These are phyloP conservation scores for Channa argus DNA, from an alignment of 2,113 vertebrate genomes.

Conservation along the genomic window DNA sequence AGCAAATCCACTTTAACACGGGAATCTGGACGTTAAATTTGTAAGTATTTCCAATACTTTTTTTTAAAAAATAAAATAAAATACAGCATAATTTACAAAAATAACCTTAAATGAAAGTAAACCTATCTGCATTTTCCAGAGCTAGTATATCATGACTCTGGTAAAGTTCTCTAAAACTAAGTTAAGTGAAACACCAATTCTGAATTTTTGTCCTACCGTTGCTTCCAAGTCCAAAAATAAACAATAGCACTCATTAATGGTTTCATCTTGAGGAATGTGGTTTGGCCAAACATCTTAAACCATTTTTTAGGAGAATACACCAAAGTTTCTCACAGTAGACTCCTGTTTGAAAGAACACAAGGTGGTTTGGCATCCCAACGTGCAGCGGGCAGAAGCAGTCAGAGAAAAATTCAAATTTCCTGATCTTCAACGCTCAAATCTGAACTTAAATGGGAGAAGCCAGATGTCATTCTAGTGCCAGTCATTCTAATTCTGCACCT, in stretches of 20 bases:
- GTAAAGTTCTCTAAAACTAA: too few species aligned
- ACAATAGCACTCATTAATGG: neutral
- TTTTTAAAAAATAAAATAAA: too few species aligned
- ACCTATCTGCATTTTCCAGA: too few species aligned
- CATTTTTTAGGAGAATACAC: neutral
- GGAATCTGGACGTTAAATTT: neutral
- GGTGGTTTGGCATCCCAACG: slow-evolving; percentile 36
- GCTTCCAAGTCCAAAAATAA: neutral
- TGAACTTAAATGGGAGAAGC: slow-evolving; percentile 7
- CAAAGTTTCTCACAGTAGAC: slow-evolving; percentile 26
- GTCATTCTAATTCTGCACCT: slow-evolving; percentile 45
- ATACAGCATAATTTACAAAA: too few species aligned
- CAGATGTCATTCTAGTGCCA: slow-evolving; percentile 19
- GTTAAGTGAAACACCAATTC: too few species aligned
- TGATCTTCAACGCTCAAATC: slow-evolving; percentile 20
- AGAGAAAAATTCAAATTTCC: neutral
- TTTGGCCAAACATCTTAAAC: neutral
- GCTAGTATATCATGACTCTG: too few species aligned
- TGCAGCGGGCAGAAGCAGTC: slow-evolving; percentile 41
- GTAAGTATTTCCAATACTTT: neutral
- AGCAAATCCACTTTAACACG: too few species aligned
- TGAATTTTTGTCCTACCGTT: neutral
- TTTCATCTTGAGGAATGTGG: slow-evolving; percentile 13
- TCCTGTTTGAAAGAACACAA: slow-evolving; percentile 41
- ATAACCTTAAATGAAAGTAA: too few species aligned